These are phyloP conservation scores for Theocolax elegans DNA, from an alignment of 1,140 invertebrate species.

Conservation along the genomic window DNA sequence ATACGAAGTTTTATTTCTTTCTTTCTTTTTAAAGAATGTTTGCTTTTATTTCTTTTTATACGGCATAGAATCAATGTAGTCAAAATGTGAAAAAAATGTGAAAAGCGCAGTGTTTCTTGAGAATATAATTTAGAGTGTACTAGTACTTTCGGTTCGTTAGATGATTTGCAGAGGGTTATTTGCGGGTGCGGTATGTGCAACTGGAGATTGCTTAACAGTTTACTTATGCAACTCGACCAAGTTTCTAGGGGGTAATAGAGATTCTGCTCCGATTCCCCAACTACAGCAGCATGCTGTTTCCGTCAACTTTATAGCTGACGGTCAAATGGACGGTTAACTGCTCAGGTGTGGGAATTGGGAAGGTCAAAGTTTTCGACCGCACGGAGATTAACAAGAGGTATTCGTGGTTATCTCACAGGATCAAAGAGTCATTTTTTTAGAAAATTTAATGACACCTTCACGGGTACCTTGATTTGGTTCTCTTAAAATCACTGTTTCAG, in stretches of 20 bases:
- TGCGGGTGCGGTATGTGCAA: neutral
- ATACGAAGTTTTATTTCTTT: too few species aligned
- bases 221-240: slow-evolving; percentile 28
- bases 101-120: too few species aligned
- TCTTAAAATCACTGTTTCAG: too few species aligned
- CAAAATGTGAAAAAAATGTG: too few species aligned
- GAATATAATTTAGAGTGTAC: too few species aligned
- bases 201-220: slow-evolving; percentile 26
- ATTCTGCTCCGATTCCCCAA: neutral
- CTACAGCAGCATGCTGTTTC: neutral
- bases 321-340: slow-evolving; percentile 25
- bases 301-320: slow-evolving; percentile 33
- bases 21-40: too few species aligned
- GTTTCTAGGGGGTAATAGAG: too few species aligned
- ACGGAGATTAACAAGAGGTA: slow-evolving; percentile 36
- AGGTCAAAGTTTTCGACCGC: slow-evolving; percentile 38
- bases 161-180: slow-evolving; percentile 24
- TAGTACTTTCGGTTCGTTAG: slow-evolving; percentile 23
- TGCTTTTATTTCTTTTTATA: too few species aligned
- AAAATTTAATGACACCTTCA: slow-evolving; percentile 15
- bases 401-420: slow-evolving; percentile 40
- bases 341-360: neutral
- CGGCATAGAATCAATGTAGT: too few species aligned
- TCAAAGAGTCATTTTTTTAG: slow-evolving; percentile 37
- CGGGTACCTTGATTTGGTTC: slow-evolving; percentile 2